A percentile compares a stretch with the other conserved stretches of the same genome.
These are phyloP conservation scores for Corvus hawaiiensis DNA, from an alignment of 2,113 vertebrate genomes.

Conservation along the genomic window DNA sequence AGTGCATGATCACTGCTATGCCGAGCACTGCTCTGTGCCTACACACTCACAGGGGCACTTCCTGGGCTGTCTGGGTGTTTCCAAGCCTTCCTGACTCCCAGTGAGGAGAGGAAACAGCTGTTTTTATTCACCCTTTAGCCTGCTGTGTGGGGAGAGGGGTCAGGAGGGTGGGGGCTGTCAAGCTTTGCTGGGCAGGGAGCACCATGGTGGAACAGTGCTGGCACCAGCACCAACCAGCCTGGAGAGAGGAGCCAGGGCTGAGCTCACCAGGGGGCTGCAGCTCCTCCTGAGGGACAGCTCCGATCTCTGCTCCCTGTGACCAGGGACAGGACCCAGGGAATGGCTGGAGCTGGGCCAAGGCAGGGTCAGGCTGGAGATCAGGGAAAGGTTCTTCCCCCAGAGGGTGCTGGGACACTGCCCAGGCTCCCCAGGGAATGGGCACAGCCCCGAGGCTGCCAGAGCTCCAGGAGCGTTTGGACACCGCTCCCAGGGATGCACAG, in stretches of 20 bases:
- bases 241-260: background rate
- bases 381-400: background rate
- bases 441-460: background rate
- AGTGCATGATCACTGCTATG: background rate
- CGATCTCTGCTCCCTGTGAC: accelerated
- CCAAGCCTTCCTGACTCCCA: background rate
- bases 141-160: accelerated
- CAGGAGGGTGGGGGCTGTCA: background rate
- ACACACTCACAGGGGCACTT: background rate
- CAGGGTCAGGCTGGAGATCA: accelerated
- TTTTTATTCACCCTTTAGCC: background rate
- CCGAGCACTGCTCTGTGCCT: background rate
- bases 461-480: background rate
- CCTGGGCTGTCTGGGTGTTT: accelerated
- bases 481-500: accelerated
- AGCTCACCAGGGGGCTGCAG: background rate
- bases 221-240: background rate
- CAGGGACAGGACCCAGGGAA: background rate
- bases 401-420: background rate
- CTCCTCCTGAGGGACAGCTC: background rate
- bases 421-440: background rate
- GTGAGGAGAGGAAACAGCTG: background rate
- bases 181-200: background rate
- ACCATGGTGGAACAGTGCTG: accelerated
- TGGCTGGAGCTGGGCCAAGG: background rate